Evolutionary conservation across 2,888 invertebrate species (phyloP), one percentile per base, ranked within the genome.

Genomic region (Iphiclides podalirius): DNA sequence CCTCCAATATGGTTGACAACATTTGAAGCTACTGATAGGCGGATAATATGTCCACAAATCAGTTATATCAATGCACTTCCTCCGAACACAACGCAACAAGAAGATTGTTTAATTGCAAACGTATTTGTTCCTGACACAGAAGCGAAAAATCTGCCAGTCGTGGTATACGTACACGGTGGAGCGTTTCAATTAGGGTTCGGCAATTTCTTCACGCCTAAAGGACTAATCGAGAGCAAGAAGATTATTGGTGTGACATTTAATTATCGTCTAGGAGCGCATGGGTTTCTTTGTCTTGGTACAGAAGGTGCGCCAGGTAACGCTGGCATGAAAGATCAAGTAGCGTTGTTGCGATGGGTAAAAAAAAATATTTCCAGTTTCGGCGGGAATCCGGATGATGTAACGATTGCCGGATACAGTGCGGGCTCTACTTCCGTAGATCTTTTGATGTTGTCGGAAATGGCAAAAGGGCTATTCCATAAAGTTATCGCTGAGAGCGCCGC

Each of bases 131-230:
- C 71, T 3, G 56, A 65, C 9, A 65, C 57, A n/a, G 47, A 57
- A 13, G 47, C 57, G 16, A 58, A 43, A 0, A 49, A 57, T 12
- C 40, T 66, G 1, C 76, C 88, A 1, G 89, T 89, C 0, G 53
- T 87, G 20, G 76, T 88, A 7, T 63, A 69, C 37, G 63, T 89
- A 1, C 89, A 89, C 39, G 86, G 86, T 11, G 89, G 88, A 6
- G 82, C 69, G 1, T 87, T 71, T 49, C 64, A 75, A 57, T 34
- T 66, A 1, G 87, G 85, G 1, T 66, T 48, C 28, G 78, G 82
- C 0, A 62, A 72, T 48, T 53, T 47, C 20, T 4, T 63, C 0
- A 57, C 61, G 28, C 65, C 64, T 1, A 67, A 57, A 17, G 68
- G 67, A 44, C 47, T 79, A 8, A 62, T 67, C 0, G 49, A 52